Base-by-base conservation (phyloP, 2,113 vertebrate species). In the Salvelinus namaycush region DNA sequence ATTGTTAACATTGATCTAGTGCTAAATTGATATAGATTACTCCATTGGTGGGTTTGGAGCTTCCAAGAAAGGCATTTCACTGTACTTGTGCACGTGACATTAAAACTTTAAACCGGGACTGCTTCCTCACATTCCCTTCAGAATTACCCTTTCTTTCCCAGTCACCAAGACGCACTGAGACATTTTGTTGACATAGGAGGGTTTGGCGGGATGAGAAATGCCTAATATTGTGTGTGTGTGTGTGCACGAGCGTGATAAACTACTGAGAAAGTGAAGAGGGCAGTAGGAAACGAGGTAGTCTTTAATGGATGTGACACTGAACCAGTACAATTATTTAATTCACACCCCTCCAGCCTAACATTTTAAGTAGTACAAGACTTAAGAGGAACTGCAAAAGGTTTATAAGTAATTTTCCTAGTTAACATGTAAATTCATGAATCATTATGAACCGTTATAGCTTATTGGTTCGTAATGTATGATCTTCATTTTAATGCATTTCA, bases 311-410 rank as follows among this genome's bases (percentile, higher is more conserved):
- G 4, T 76, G 34, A 66, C 39, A 74, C 73, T 2, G 14, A 5
- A 74, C 13, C n/a, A 20, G 49, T 5, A 60, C 65, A 79, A 76
- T 73, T 49, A 73, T 54, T 83, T 29, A 65, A 81, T 77, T 84
- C 71, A 79, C 29, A 66, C 49, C 51, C 57, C 71, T 39, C 54
- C 75, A 64, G 74, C 70, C 62, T 48, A 57, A 74, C 73, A 70
- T 39, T 8, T 39, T 8, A 39, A 39, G 34, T 39, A 39, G 34
- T 39, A 39, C 34, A 39, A 39, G 49, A 16, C 34, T 39, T 39
- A 39, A 39, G 34, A 1, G 34, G 34, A 7, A 39, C 2, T 39
- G 34, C 7, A 39, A 39, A 39, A 39, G 34, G 34, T 39, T 39
- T 39, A 8, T 39, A 39, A 2, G 39, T 9, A 0, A 2, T 9